phyloP scores from a whole-genome alignment of 1,140 invertebrate species.

The Drosophila kikkawai region DNA sequence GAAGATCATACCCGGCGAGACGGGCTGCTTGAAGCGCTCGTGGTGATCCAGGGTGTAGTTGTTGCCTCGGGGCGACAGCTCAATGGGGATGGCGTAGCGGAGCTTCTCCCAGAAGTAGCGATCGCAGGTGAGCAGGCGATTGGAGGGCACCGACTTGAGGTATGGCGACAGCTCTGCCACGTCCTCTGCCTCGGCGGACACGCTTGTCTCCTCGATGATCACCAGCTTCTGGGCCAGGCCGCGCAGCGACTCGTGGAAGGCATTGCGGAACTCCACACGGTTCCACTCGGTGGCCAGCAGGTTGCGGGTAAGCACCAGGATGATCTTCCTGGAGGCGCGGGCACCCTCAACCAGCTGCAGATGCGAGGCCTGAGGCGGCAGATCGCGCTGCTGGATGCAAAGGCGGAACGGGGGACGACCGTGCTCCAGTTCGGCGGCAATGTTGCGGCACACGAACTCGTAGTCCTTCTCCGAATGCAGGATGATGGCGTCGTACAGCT shows the following conservation, averaged over 20 bases:
- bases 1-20: slow-evolving; percentile 83
- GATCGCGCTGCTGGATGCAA: slow-evolving; percentile 94
- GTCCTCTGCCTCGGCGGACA: slow-evolving; percentile 91
- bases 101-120: slow-evolving; percentile 96
- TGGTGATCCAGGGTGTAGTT: slow-evolving; percentile 85
- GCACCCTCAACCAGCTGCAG: slow-evolving; percentile 94
- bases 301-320: slow-evolving; percentile 92
- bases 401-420: slow-evolving; percentile 90
- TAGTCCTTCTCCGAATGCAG: slow-evolving; percentile 97
- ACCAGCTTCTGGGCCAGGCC: slow-evolving; percentile 93
- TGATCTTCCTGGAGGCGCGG: slow-evolving; percentile 92
- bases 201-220: slow-evolving; percentile 92
- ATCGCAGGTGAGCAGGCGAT: slow-evolving; percentile 94
- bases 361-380: slow-evolving; percentile 90
- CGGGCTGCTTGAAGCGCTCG: slow-evolving; percentile 84
- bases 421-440: slow-evolving; percentile 94
- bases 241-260: slow-evolving; percentile 93
- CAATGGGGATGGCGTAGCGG: slow-evolving; percentile 93
- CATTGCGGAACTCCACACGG: slow-evolving; percentile 92
- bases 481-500: slow-evolving; percentile 96
- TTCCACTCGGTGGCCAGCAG: slow-evolving; percentile 95
- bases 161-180: slow-evolving; percentile 95
- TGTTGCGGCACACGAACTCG: slow-evolving; percentile 93
- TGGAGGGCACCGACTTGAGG: slow-evolving; percentile 92
- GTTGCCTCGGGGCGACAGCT: slow-evolving; percentile 85